These are phyloP conservation scores for Lethenteron reissneri DNA, from an alignment of 2,113 vertebrate genomes.

Conservation along the genomic window DNA sequence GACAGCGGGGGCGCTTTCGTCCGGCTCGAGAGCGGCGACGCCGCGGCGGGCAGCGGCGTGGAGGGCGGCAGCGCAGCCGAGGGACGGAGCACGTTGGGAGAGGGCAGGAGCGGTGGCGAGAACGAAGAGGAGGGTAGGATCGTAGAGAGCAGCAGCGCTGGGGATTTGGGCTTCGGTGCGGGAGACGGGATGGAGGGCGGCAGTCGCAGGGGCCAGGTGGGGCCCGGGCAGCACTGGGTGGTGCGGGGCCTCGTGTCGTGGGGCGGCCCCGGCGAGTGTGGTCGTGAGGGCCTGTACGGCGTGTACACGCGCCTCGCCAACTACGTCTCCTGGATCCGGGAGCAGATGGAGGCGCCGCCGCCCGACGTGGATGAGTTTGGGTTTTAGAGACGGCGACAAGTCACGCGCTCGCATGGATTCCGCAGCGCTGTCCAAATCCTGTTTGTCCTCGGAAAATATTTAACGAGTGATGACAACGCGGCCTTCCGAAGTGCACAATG, in stretches of 20 bases:
- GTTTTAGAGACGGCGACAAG: too few relatives aligned
- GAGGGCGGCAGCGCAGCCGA: too few relatives aligned
- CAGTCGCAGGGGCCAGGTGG: slow-evolving; percentile 20
- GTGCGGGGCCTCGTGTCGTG: slow-evolving; percentile 80
- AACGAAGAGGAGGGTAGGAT: slow-evolving; percentile 55
- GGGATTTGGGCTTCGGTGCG: too few relatives aligned
- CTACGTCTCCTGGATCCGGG: slow-evolving; percentile 48
- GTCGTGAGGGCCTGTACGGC: slow-evolving; percentile 69
- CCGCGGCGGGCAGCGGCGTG: not conserved
- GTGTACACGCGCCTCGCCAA: slow-evolving; percentile 76
- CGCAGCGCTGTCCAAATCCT: too few relatives aligned
- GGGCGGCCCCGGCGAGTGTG: slow-evolving; percentile 77
- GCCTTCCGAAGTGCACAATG: too few relatives aligned
- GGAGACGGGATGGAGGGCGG: not conserved
- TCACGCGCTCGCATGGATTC: too few relatives aligned
- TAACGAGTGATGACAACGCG: too few relatives aligned
- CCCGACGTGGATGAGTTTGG: too few relatives aligned
- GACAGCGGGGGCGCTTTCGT: slow-evolving; percentile 80
- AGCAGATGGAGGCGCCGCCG: slow-evolving; percentile 17
- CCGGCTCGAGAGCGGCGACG: slow-evolving; percentile 15
- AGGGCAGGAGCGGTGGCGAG: slow-evolving; percentile 67
- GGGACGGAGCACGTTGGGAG: slow-evolving; percentile 26
- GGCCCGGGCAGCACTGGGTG: slow-evolving; percentile 33
- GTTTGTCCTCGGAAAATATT: too few relatives aligned
- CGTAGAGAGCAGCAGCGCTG: too few relatives aligned